Conservation (phyloP, 2,888 invertebrate genomes). For the Notodonta dromedarius region DNA sequence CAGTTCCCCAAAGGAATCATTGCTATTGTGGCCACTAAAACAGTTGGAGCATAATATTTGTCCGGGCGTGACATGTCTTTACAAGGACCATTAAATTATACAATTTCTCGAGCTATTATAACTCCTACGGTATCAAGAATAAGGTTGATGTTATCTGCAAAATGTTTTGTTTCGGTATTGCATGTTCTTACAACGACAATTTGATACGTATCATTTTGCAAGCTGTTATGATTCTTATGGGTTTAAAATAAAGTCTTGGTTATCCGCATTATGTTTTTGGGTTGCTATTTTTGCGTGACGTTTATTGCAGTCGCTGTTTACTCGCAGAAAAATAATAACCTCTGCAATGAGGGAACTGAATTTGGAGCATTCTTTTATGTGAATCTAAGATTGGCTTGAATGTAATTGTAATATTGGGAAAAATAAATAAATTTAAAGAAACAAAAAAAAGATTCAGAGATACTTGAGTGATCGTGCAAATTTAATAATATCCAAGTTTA, state of each 20-base stretch:
- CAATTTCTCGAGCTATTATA: conserved; percentile 15
- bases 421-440: no score
- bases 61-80: conserved; percentile 55
- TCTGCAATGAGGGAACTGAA: conserved; percentile 22
- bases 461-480: no score
- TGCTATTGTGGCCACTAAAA: conserved; percentile 62
- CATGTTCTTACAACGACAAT: neutral
- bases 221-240: conserved; percentile 31
- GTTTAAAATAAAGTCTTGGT: conserved; percentile 14
- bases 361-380: conserved; percentile 15
- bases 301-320: conserved; percentile 51
- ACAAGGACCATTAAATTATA: conserved; percentile 31
- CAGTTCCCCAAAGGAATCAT: conserved; percentile 52
- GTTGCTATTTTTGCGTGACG: conserved; percentile 39
- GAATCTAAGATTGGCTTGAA: neutral
- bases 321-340: conserved; percentile 36
- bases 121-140: conserved; percentile 5
- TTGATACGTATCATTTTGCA: neutral
- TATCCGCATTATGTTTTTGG: conserved; percentile 9
- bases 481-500: no score
- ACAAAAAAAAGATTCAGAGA: no score
- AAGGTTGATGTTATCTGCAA: conserved; percentile 10
- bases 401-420: no score
- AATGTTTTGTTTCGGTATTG: neutral
- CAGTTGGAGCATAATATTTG: conserved; percentile 61